Evolutionary conservation across 2,888 invertebrate species (phyloP).

Genomic region (Lampropteryx suffumata): DNA sequence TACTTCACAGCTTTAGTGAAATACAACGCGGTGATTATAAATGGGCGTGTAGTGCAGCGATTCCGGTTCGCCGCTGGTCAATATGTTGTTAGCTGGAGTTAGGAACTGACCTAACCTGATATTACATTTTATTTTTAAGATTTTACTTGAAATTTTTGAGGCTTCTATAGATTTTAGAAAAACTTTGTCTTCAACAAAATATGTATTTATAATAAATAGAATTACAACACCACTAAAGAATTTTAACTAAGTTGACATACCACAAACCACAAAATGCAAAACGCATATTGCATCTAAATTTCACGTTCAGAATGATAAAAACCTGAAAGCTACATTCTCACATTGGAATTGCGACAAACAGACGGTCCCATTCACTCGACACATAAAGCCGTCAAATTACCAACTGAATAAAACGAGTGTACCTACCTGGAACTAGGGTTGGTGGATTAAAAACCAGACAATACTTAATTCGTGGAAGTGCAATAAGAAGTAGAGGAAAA

Average conservation of each 20-base stretch:
- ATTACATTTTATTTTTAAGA: no score
- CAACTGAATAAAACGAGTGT: constrained; percentile 30
- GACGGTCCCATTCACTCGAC: constrained; percentile 29
- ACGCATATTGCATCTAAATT: background rate
- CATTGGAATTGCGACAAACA: constrained; percentile 22
- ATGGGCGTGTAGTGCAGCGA: constrained; percentile 31
- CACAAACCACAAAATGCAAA: background rate
- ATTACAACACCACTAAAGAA: no score
- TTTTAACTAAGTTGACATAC: no score
- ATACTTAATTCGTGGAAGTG: background rate
- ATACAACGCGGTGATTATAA: constrained; percentile 56
- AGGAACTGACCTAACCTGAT: background rate
- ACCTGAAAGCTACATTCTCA: constrained; percentile 9
- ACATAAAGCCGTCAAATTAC: constrained; percentile 38
- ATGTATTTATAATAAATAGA: no score
- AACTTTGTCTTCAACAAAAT: no score
- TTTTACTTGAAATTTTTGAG: no score
- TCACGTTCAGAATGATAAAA: constrained; percentile 6
- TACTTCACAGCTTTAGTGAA: constrained; percentile 62
- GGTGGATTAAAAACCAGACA: background rate
- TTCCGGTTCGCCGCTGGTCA: constrained; percentile 7
- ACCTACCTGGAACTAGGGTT: constrained; percentile 26
- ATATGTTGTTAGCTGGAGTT: background rate
- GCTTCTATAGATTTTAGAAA: no score
- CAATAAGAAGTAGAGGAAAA: no score